Evolutionary conservation across 2,888 invertebrate genomes (phyloP), one percentile per base, ranked within the genome.

Genomic region (Drosophila sordidapex): DNA sequence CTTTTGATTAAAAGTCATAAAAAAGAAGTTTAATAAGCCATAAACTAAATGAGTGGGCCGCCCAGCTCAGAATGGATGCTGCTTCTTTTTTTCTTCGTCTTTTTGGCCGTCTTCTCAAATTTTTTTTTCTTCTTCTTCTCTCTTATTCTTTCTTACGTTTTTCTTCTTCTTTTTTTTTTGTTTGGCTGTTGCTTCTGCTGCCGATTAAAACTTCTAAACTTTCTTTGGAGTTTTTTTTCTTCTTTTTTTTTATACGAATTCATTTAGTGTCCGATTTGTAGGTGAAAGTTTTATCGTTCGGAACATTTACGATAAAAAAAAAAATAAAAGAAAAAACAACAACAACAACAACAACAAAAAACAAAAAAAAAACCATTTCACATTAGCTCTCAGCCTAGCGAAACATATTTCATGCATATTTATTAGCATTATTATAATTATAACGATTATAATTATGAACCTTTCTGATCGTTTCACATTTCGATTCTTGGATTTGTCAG

Each of bases 221-320:
- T 81, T 81, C 73, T 83, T 73, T 65, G 54, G 48, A 46, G 64
- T 21, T 43, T 66, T 25, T 54, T 36, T 25, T 18, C 49, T 29
- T 38, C 36, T 7, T 56, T 27, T 10, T 31, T 53, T 72, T 49
- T 70, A 64, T 79, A 60, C n/a, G 48, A 76, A 70, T 73, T 81
- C 60, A 58, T 65, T 81, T 78, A 51, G 61, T 52, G 68, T 69
- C 67, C 73, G 72, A 81, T 81, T 81, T 79, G 79, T 82, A 73
- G 82, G 81, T 82, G 82, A 81, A 81, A 81, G 82, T 82, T 82
- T 76, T 79, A 76, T 79, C 52, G 75, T 7, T 75, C 62, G 57
- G 57, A 76, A 72, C 76, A 59, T 80, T 76, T 68, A 76, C 67
- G 54, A 70, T 62, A 51, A 25, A 46, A 49, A 49, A 21, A 21